Evolutionary conservation across 2,113 vertebrate genomes (phyloP), one percentile per base, ranked within the genome.

Genomic region (Dipodomys merriami): DNA sequence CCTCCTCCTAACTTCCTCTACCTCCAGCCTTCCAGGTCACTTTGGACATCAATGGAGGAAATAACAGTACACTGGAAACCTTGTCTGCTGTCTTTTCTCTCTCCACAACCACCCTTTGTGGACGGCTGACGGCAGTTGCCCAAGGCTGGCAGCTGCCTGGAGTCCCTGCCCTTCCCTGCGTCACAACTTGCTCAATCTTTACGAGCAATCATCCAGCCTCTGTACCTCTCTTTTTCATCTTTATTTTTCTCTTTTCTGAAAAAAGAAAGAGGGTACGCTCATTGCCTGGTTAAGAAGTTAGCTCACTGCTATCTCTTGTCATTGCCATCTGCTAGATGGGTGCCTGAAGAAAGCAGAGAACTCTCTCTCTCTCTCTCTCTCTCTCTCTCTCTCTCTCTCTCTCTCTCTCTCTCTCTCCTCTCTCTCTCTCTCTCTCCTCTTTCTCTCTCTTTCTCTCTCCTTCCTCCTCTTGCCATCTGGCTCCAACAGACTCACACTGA

Each of bases 401-500:
- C 49, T 53, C 49, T 53, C 49, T 53, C 49, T 53, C 49, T 53
- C 15, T 13, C 15, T 13, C 13, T 11, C 13, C 12, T 57, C 53
- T 57, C n/a, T n/a, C n/a, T n/a, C n/a, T n/a, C n/a, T n/a, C n/a
- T n/a, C n/a, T n/a, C n/a, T n/a, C n/a, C n/a, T 57, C 53, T 57
- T 2, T 57, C 8, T 57, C 53, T 57, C 53, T 57, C 12, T 57
- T 16, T 57, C 53, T 57, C 2, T 57, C 53, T 57, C 53, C 15
- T 13, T 57, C 53, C 15, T 13, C 15, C 15, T 57, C 53, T 57
- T 57, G 97, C 98, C 98, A 98, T 98, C 98, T 98, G 98, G 97
- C 97, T 96, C 92, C 96, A 83, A 96, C 97, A 98, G 97, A 95
- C 95, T 97, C 96, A 80, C 83, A 76, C 95, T 95, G 97, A 97